Base-by-base conservation (phyloP, 2,113 vertebrate species). In the Candoia aspera region DNA sequence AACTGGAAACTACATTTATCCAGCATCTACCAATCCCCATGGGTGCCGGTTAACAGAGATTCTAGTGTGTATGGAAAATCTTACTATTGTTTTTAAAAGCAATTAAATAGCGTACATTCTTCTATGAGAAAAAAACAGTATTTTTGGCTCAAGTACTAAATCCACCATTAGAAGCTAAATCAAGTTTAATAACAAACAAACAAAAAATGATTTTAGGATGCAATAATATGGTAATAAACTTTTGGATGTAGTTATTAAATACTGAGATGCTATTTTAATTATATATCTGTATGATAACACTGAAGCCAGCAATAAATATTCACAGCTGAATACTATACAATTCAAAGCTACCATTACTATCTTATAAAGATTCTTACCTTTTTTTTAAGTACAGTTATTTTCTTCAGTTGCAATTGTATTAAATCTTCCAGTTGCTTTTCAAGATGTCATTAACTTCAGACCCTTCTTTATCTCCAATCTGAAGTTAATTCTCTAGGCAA, bases 401-500 rank as follows among this genome's bases (percentile, higher is more conserved):
- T 93, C 92, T 91, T 97, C 93, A 94, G 93, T 54, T 89, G 91
- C 95, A 97, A 97, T 95, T 95, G 93, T 91, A 95, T 91, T 94
- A 60, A 60, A 92, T 97, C 96, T 97, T 96, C 88, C 94, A 92
- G 93, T 93, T 94, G 92, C 92, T 96, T 97, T 94, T 95, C 89
- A 94, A 96, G 94, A 95, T 96, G 95, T 97, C 95, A 98, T 98
- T 98, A 98, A 97, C 95, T 97, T 97, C 96, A 96, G 90, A 94
- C 94, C 95, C 94, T 93, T 96, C 94, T 95, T 97, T 97, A 97
- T 97, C 97, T 97, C 96, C 96, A 97, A 97, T 97, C 97, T 98
- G 95, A 98, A 98, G 97, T 97, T 98, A 97, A 98, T 98, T 98
- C 97, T 96, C 97, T 84, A 68, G 95, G 95, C 96, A 97, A 95